Percentiles rank a stretch among this genome's conserved stretches.
Evolutionary conservation across 2,797 vertebrate genomes (phyloP).

Genomic region (Echeneis naucrates): DNA sequence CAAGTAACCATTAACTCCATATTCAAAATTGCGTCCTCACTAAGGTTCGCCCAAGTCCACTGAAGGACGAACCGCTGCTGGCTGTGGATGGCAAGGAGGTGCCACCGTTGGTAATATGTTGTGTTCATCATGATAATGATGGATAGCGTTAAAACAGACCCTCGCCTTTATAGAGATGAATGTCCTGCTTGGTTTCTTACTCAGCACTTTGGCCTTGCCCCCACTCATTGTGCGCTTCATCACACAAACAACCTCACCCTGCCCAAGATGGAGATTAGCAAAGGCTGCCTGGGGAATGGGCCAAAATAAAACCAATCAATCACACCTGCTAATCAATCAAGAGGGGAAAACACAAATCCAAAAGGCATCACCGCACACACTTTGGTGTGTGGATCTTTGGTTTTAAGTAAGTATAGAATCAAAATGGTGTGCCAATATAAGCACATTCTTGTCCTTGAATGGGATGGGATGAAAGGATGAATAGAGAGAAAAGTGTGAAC

Average conservation of each 20-base stretch:
- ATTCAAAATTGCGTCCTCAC: slow-evolving; percentile 21
- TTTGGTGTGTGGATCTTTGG: slow-evolving; percentile 70
- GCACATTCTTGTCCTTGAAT: slow-evolving; percentile 1
- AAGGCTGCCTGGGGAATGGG: slow-evolving; percentile 82
- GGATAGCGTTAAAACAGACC: slow-evolving; percentile 86
- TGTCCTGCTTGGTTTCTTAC: slow-evolving; percentile 84
- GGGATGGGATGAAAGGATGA: slow-evolving; percentile 34
- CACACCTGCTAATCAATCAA: slow-evolving; percentile 60
- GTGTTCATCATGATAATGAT: slow-evolving; percentile 88
- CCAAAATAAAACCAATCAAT: slow-evolving; percentile 84
- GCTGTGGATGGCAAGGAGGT: slow-evolving; percentile 74
- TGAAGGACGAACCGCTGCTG: slow-evolving; percentile 78
- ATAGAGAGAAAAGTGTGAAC: slow-evolving; percentile 30
- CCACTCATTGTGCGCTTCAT: slow-evolving; percentile 79
- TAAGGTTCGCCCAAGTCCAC: slow-evolving; percentile 74
- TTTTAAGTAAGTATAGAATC: slow-evolving; percentile 75
- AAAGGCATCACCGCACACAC: slow-evolving; percentile 21
- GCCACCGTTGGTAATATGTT: slow-evolving; percentile 70
- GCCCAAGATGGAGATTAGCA: slow-evolving; percentile 82
- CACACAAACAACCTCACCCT: slow-evolving; percentile 78
- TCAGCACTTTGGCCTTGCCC: slow-evolving; percentile 84
- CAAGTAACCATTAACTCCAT: background rate
- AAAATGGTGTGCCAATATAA: slow-evolving; percentile 46
- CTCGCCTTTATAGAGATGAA: slow-evolving; percentile 86
- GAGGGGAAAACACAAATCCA: slow-evolving; percentile 32